Evolutionary conservation across 2,113 vertebrate species (phyloP), one percentile per base, ranked within the genome.

Genomic region (Catharus bicknelli): DNA sequence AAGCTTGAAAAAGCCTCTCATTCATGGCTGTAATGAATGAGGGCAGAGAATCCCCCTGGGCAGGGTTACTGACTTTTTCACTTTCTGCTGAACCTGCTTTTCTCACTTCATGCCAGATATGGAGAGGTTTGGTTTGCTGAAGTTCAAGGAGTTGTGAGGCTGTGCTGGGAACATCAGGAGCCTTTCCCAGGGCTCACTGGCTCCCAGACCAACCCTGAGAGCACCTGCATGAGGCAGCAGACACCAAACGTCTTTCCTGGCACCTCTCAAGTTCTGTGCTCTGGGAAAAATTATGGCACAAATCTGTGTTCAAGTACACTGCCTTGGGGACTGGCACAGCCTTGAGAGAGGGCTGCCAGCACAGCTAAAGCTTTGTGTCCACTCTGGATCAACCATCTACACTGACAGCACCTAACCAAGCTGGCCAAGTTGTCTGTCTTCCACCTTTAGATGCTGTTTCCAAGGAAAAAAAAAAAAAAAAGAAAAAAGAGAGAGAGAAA

Each of bases 21-120:
- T 63, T 88, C 83, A 51, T 27, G 54, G 83, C 0, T 79, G 57
- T 32, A 64, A 38, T 63, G 76, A 86, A 90, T 43, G 80, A 90
- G 79, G 89, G 61, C n/a, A 80, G 53, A 58, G 36, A 89, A 83
- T 48, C 36, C 82, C 80, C 83, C 58, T 5, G 48, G 76, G 89
- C 83, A 90, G 79, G 62, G 80, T 86, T 86, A 23, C 62, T 64
- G 76, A 53, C 40, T 67, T 75, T 59, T 88, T 85, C 66, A 5
- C 91, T 82, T 70, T 85, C 53, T 51, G 91, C 70, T 87, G 64
- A 93, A 58, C 74, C 82, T 87, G 74, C 85, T 70, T 64, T 40
- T 54, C 69, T 75, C 82, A 82, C 48, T 75, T 79, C 40, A 3
- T 20, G 66, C 62, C 91, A 86, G 88, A 26, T 32, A 5, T 3